These are phyloP conservation scores for Furcifer pardalis DNA, from an alignment of 2,797 vertebrate genomes.

Conservation along the genomic window DNA sequence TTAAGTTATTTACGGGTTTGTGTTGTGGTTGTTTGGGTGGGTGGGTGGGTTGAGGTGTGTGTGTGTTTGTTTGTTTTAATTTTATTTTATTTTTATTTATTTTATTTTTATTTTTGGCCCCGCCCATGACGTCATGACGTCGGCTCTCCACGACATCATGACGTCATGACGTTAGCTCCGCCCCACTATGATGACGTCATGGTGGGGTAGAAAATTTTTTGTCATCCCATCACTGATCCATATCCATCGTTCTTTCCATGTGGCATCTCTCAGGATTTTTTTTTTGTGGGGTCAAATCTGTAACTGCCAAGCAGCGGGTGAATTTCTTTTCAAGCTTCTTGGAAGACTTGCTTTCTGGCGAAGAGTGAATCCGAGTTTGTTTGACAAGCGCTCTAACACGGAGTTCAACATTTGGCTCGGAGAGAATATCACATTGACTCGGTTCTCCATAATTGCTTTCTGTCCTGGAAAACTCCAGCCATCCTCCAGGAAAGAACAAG, in stretches of 20 bases:
- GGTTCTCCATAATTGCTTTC: conserved; percentile 61
- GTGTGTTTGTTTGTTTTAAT: too few species aligned
- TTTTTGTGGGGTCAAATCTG: conserved; percentile 23
- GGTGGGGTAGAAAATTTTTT: too few species aligned
- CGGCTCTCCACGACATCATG: too few species aligned
- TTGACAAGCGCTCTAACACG: conserved; percentile 51
- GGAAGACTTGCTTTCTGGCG: conserved; percentile 7
- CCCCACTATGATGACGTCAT: too few species aligned
- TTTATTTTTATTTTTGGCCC: too few species aligned
- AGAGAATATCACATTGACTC: conserved; percentile 52
- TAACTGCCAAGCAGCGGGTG: conserved; percentile 10
- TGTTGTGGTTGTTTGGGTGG: too few species aligned
- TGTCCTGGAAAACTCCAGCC: conserved; percentile 59
- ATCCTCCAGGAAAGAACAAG: conserved; percentile 53
- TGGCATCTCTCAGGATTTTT: conserved; percentile 17
- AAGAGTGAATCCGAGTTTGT: conserved; percentile 20
- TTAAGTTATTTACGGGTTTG: too few species aligned
- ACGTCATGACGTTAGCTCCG: too few species aligned
- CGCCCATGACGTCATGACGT: too few species aligned
- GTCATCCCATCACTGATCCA: too few species aligned
- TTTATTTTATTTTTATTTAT: too few species aligned
- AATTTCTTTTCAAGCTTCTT: conserved; percentile 34
- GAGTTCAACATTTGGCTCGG: conserved; percentile 51
- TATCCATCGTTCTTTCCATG: background rate
- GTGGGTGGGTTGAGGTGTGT: too few species aligned